phyloP scores from a whole-genome alignment of 2,888 invertebrate genomes.

The Andrena camellia region DNA sequence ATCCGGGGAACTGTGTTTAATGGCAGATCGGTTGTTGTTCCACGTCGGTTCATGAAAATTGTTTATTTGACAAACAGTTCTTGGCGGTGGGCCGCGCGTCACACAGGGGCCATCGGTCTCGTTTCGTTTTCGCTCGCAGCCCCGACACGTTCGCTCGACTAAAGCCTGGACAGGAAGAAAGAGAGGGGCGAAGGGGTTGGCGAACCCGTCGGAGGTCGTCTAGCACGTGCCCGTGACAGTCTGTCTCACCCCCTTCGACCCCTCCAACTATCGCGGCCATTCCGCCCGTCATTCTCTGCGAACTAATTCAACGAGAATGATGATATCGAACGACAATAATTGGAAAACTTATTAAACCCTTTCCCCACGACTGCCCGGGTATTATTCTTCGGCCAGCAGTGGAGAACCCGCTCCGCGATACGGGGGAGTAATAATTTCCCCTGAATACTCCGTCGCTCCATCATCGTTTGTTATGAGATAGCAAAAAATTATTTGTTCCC shows the following conservation, averaged over 20 bases:
- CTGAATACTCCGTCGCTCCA: conserved; percentile 39
- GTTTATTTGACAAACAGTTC: conserved; percentile 72
- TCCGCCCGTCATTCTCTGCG: conserved; percentile 59
- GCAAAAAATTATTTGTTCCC: conserved; percentile 17
- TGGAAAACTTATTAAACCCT: conserved; percentile 69
- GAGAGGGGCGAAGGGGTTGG: conserved; percentile 40
- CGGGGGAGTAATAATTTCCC: conserved; percentile 41
- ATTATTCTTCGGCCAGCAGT: conserved; percentile 45
- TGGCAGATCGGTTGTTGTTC: conserved; percentile 54
- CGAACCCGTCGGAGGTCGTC: conserved; percentile 59
- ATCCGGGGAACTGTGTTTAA: not conserved
- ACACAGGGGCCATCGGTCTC: conserved; percentile 49
- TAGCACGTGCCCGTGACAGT: conserved; percentile 81
- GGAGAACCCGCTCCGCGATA: conserved; percentile 4
- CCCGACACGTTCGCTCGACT: conserved; percentile 30
- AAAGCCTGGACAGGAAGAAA: conserved; percentile 21
- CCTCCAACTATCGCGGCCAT: conserved; percentile 58
- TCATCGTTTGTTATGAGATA: conserved; percentile 35
- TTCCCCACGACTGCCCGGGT: conserved; percentile 48
- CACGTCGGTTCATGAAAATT: conserved; percentile 60
- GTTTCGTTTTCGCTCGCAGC: conserved; percentile 42
- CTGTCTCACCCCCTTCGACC: conserved; percentile 64
- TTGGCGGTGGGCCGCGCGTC: conserved; percentile 36
- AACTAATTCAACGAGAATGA: conserved; percentile 74
- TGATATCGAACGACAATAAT: conserved; percentile 67